Evolutionary conservation across 2,797 vertebrate genomes (phyloP), one percentile per base, ranked within the genome.

Genomic region (Prionace glauca): DNA sequence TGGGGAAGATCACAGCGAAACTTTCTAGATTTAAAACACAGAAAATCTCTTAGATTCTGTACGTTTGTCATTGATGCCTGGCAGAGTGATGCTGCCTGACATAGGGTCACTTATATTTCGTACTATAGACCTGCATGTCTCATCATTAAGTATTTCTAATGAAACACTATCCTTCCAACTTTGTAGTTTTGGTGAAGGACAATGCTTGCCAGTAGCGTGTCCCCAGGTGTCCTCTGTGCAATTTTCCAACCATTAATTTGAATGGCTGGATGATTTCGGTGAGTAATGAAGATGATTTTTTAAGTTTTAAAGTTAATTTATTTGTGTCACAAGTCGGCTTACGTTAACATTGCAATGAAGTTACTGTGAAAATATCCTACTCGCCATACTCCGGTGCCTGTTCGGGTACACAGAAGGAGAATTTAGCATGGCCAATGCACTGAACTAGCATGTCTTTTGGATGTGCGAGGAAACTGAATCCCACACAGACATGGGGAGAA

Each of bases 191-290:
- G 65, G n/a, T 92, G 18, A 92, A n/a, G 24, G 41, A n/a, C 90
- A 62, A 69, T 20, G 20, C n/a, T 36, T 92, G n/a, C 65, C 90
- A 92, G 65, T n/a, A 92, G 90, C n/a, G 41, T 65, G 8, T 1
- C 41, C n/a, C 11, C 18, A 24, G 16, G 60, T 79, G 12, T n/a
- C 16, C 88, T 65, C 14, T 92, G 62, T n/a, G 8, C 16, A 18
- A 92, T 41, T 69, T 69, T 92, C 90, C 90, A 69, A 92, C n/a
- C 90, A 92, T 24, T 69, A 92, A 92, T 69, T 92, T 92, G 69
- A 69, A 67, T 69, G 22, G 65, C 65, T 41, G n/a, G n/a, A 36
- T 92, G 2, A 69, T 69, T 92, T 92, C 41, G 2, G 16, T 69
- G 90, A n/a, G 20, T 41, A 41, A 41, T 26, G 20, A 69, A 84